A percentile compares a stretch with the other conserved stretches of the same genome.
Conservation (phyloP, 2,797 vertebrate genomes). For the Typhlichthys eigenmanni region DNA sequence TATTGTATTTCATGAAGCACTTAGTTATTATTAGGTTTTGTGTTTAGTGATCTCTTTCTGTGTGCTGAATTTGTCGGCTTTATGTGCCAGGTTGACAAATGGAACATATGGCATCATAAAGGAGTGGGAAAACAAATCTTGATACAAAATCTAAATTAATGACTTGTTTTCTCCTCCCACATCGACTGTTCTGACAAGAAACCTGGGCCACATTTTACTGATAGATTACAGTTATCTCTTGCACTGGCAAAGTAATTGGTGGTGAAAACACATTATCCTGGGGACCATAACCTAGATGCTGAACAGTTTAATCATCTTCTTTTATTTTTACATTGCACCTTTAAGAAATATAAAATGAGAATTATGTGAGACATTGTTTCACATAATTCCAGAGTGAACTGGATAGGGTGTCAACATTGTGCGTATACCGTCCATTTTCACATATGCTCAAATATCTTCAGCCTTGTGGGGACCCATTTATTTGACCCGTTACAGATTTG, state of each 20-base stretch:
- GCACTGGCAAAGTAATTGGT: constrained; percentile 22
- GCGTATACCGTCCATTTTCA: constrained; percentile 13
- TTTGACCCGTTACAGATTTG: constrained; percentile 43
- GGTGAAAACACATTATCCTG: constrained; percentile 43
- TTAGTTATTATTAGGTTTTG: constrained; percentile 5
- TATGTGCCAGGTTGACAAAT: constrained; percentile 19
- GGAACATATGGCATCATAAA: constrained; percentile 18
- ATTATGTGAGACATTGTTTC: neutral
- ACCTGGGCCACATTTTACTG: constrained; percentile 42
- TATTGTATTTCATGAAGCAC: neutral
- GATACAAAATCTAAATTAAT: constrained; percentile 31
- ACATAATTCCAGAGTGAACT: constrained; percentile 28
- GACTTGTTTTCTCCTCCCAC: constrained; percentile 6
- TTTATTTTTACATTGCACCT: constrained; percentile 21
- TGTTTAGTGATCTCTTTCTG: neutral
- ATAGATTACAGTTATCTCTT: constrained; percentile 49
- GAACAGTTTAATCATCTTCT: constrained; percentile 28
- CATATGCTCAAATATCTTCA: constrained; percentile 31
- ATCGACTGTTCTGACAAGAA: constrained; percentile 9
- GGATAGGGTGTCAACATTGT: constrained; percentile 40
- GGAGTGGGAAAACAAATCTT: constrained; percentile 9
- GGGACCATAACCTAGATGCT: constrained; percentile 13
- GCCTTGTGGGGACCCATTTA: constrained; percentile 24
- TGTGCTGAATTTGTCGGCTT: neutral
- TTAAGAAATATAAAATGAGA: constrained; percentile 24